Conservation (phyloP, 2,797 vertebrate genomes). For the Chelidonichthys spinosus region DNA sequence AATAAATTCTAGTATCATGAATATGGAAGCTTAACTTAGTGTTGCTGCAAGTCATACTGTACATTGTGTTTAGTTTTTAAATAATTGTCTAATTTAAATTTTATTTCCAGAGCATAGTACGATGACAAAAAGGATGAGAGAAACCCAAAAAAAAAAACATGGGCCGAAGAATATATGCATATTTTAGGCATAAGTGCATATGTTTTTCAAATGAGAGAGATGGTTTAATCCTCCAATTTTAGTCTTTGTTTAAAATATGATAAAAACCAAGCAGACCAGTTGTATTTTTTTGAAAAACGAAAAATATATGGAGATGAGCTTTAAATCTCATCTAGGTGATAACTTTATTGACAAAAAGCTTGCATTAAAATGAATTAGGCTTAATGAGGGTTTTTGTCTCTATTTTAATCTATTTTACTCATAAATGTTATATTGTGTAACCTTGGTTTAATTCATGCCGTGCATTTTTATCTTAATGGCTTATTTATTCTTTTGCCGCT, state of each 20-base stretch:
- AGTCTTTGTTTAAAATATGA: constrained; percentile 60
- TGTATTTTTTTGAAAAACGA: constrained; percentile 11
- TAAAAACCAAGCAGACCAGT: not conserved
- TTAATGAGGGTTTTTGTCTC: constrained; percentile 66
- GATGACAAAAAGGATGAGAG: not conserved
- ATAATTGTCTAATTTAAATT: constrained; percentile 37
- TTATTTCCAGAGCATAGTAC: constrained; percentile 12
- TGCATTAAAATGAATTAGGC: constrained; percentile 23
- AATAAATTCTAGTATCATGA: not conserved
- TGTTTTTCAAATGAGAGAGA: constrained; percentile 27
- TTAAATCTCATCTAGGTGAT: constrained; percentile 1
- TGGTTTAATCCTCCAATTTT: constrained; percentile 49
- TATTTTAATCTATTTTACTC: constrained; percentile 60
- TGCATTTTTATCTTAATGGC: constrained; percentile 65
- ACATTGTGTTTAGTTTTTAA: constrained; percentile 27
- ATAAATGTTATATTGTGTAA: constrained; percentile 54
- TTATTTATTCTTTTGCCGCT: constrained; percentile 77
- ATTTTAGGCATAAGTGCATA: constrained; percentile 43
- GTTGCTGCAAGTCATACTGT: constrained; percentile 11
- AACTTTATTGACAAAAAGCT: too few species aligned
- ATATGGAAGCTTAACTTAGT: not conserved
- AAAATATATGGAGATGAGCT: constrained; percentile 6
- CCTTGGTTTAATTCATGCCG: constrained; percentile 60
- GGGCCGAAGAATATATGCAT: constrained; percentile 35
- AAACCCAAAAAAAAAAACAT: not conserved